phyloP scores from a whole-genome alignment of 2,888 invertebrate genomes.

The Rotaria sp. region DNA sequence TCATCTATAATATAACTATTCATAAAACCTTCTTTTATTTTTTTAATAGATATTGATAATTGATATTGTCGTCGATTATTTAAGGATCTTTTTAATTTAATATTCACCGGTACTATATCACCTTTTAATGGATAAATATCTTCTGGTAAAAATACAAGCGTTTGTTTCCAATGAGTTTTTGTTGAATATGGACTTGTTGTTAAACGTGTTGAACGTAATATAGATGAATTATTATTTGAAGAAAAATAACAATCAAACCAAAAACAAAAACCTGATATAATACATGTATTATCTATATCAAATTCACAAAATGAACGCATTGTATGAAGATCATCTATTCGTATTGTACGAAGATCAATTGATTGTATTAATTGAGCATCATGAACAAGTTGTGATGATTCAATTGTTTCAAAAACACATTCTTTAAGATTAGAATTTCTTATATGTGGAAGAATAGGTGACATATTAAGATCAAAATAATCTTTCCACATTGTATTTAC shows the following conservation, averaged over 20 bases:
- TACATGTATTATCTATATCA: conserved; percentile 44
- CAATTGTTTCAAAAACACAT: conserved; percentile 46
- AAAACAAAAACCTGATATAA: conserved; percentile 51
- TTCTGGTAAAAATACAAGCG: conserved; percentile 73
- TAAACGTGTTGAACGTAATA: conserved; percentile 60
- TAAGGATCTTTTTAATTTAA: not conserved
- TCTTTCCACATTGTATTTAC: conserved; percentile 46
- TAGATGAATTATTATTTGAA: conserved; percentile 33
- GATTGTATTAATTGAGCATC: conserved; percentile 45
- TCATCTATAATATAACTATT: conserved; percentile 14
- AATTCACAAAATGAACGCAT: conserved; percentile 44
- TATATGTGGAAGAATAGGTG: conserved; percentile 44
- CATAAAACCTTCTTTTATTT: not conserved
- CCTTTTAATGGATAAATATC: conserved; percentile 63
- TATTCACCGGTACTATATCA: conserved; percentile 48
- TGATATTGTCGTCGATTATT: conserved; percentile 43
- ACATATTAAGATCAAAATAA: conserved; percentile 52
- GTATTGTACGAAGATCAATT: conserved; percentile 48
- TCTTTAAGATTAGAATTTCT: conserved; percentile 42
- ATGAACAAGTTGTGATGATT: conserved; percentile 45
- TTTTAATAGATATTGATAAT: conserved; percentile 44
- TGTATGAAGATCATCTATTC: conserved; percentile 44
- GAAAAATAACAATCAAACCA: conserved; percentile 53
- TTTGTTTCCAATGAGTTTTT: conserved; percentile 89
- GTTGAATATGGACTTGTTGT: conserved; percentile 70